These are phyloP conservation scores for Gallinago paraguaiae DNA, from an alignment of 2,113 vertebrate species.

Conservation along the genomic window DNA sequence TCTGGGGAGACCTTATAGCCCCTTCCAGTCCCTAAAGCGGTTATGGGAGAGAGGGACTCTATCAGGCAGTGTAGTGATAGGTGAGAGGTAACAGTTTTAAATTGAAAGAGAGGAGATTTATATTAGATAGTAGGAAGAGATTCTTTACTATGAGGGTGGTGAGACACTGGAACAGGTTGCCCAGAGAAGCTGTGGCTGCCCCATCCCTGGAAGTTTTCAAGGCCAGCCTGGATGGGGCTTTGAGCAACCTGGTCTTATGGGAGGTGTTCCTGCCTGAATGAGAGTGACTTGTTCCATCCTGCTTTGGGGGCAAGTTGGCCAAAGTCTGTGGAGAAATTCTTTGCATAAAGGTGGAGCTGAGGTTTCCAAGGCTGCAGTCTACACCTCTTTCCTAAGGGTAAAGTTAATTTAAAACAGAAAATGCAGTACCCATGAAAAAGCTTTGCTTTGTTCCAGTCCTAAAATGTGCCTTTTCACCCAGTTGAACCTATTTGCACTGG, in stretches of 20 bases:
- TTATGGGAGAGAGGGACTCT: not conserved
- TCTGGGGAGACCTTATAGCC: not conserved
- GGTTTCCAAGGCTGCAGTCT: not conserved
- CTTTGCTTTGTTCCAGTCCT: not conserved
- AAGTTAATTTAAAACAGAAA: not conserved
- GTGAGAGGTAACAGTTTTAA: not conserved
- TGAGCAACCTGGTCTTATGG: not conserved
- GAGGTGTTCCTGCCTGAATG: not conserved
- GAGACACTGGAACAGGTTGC: not conserved
- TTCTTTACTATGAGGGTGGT: not conserved
- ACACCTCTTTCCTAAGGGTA: not conserved
- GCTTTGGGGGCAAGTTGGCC: not conserved
- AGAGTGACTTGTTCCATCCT: not conserved
- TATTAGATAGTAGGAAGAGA: not conserved
- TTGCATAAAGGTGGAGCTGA: not conserved
- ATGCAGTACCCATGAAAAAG: not conserved
- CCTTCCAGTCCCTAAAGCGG: not conserved
- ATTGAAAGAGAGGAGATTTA: not conserved
- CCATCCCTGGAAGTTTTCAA: not conserved
- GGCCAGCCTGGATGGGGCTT: not conserved
- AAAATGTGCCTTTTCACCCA: not conserved
- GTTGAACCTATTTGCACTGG: not conserved
- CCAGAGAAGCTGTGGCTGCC: not conserved
- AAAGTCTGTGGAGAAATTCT: not conserved
- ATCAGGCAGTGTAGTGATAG: not conserved